These are phyloP conservation scores for Antheraea yamamai DNA, from an alignment of 2,888 invertebrate species.

Conservation along the genomic window DNA sequence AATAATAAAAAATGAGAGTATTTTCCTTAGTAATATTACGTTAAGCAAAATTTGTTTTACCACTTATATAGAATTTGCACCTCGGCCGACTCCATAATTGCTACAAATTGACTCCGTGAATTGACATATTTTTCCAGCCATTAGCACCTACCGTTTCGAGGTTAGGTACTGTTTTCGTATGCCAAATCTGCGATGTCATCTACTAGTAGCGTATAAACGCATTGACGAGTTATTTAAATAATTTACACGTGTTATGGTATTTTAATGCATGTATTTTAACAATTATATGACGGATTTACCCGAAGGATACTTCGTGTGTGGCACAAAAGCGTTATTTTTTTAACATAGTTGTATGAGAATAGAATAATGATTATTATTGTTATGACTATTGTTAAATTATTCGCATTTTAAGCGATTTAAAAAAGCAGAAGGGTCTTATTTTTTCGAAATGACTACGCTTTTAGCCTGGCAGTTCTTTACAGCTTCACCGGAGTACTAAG, in stretches of 20 bases:
- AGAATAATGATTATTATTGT: too few relatives aligned
- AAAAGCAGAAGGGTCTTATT: too few relatives aligned
- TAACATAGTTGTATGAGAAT: too few relatives aligned
- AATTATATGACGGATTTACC: not conserved
- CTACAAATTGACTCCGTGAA: conserved; percentile 10
- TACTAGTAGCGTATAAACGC: not conserved
- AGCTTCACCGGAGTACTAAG: too few relatives aligned
- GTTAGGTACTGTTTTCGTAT: not conserved
- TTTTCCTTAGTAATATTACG: not conserved
- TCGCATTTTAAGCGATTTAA: too few relatives aligned
- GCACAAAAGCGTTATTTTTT: too few relatives aligned
- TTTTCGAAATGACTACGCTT: too few relatives aligned
- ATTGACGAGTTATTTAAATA: not conserved
- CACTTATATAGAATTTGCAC: conserved; percentile 17
- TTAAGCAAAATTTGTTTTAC: conserved; percentile 4
- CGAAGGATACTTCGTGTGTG: not conserved
- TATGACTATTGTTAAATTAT: too few relatives aligned
- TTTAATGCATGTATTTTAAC: not conserved
- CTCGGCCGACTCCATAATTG: conserved; percentile 11
- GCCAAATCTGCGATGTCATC: not conserved
- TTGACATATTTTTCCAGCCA: not conserved
- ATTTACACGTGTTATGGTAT: conserved; percentile 4
- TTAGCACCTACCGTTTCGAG: conserved; percentile 11
- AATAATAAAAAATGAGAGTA: conserved; percentile 1
- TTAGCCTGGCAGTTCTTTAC: too few relatives aligned